Base-by-base conservation (phyloP, 1,140 invertebrate species). In the Pachypsylla venusta region DNA sequence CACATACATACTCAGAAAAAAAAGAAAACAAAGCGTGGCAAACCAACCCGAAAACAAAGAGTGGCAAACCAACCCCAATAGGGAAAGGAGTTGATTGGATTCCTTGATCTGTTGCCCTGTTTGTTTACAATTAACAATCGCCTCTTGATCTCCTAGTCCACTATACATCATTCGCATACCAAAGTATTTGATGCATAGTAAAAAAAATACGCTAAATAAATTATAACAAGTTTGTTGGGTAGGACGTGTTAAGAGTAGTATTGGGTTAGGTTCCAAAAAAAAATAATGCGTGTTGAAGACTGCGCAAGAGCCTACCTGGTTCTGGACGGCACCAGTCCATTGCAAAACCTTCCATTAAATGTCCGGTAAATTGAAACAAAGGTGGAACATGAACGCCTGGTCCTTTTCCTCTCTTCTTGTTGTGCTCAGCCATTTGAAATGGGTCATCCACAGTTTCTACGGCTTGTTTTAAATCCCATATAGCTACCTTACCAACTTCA, bases 281-380 rank as follows among this genome's bases (percentile, higher is more conserved):
- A n/a, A n/a, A n/a, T n/a, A n/a, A n/a, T n/a, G n/a, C n/a, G n/a
- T n/a, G n/a, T n/a, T n/a, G n/a, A n/a, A n/a, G n/a, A n/a, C n/a
- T n/a, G n/a, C n/a, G n/a, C n/a, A n/a, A n/a, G n/a, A 60, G 68
- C 71, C 72, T 80, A 71, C 94, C 95, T 64, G 78, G 70, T 62
- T 81, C 80, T 55, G 81, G 80, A 16, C 78, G 70, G 66, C 84
- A 90, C 97, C 97, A 99, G 73, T 93, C 93, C 26, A 99, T 67
- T 2, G 84, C 93, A 78, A 85, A 99, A 1, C 97, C 96, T 78
- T 99, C 94, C 54, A 82, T 76, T 61, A 83, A 78, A 72, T 98
- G 94, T 7, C 94, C 94, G 73, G 77, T 81, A 67, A 98, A 98
- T 13, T 85, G 83, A 69, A 81, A 96, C 0, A 93, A 62, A 12